Percentiles rank a stretch among this genome's conserved stretches.
Conservation (phyloP, 2,113 vertebrate genomes). For the Pardalotus punctatus region DNA sequence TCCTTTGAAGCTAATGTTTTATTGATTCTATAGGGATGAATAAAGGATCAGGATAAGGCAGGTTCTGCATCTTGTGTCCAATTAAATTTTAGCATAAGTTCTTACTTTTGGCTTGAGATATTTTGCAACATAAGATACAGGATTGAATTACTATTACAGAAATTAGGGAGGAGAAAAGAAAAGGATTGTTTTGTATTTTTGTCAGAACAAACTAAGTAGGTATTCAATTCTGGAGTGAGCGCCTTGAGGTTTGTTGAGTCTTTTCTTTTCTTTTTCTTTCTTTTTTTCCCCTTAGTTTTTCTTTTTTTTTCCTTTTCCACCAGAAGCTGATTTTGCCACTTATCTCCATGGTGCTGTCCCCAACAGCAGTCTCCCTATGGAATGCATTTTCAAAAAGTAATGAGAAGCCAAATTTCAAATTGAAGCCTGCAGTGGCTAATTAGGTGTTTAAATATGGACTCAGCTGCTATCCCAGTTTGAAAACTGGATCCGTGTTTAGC, state of each 20-base stretch:
- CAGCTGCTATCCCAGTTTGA: neutral
- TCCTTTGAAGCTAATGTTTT: neutral
- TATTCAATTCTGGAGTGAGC: neutral
- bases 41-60: neutral
- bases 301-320: neutral
- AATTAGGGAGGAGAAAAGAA: neutral
- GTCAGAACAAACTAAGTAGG: neutral
- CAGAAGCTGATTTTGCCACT: neutral
- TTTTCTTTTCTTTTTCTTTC: neutral
- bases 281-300: no score
- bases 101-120: neutral
- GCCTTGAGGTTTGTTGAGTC: neutral
- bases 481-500: neutral
- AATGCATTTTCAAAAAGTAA: neutral
- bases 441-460: neutral
- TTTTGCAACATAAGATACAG: neutral
- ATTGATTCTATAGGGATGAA: neutral
- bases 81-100: neutral
- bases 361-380: neutral
- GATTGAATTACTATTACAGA: neutral
- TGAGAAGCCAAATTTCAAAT: conserved; percentile 3
- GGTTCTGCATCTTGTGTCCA: neutral
- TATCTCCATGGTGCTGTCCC: neutral
- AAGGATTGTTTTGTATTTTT: neutral
- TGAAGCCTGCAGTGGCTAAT: neutral